Evolutionary conservation across 2,797 vertebrate species (phyloP).

Genomic region (Thunnus albacares): DNA sequence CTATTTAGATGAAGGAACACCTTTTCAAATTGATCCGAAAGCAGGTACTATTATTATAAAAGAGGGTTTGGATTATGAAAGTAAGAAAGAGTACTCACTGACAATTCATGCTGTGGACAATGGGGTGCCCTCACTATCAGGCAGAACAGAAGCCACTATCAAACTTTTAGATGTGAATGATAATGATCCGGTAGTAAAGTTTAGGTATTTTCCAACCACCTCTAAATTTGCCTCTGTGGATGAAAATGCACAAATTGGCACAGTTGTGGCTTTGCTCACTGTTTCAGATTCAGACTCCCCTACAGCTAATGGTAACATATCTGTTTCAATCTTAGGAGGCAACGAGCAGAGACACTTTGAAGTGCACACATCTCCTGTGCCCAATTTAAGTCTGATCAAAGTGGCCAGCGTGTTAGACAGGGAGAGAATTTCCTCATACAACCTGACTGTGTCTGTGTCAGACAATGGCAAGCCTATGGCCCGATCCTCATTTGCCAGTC

Average conservation of each 20-base stretch:
- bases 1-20: conserved; percentile 91
- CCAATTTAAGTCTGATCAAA: conserved; percentile 97
- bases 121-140: conserved; percentile 91
- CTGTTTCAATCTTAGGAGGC: conserved; percentile 95
- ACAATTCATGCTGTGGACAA: conserved; percentile 94
- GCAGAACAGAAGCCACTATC: conserved; percentile 92
- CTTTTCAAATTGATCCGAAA: conserved; percentile 95
- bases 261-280: conserved; percentile 95
- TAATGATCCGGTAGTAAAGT: conserved; percentile 97
- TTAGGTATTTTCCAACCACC: conserved; percentile 96
- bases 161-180: conserved; percentile 96
- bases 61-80: conserved; percentile 93
- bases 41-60: conserved; percentile 93
- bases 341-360: conserved; percentile 98
- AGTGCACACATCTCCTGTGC: conserved; percentile 96
- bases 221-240: conserved; percentile 97
- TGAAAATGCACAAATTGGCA: conserved; percentile 96
- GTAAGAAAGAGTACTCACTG: conserved; percentile 92
- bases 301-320: conserved; percentile 95
- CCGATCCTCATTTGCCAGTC: conserved; percentile 94
- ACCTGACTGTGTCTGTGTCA: conserved; percentile 95
- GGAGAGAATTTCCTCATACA: conserved; percentile 97
- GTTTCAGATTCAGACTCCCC: conserved; percentile 96
- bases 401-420: conserved; percentile 96
- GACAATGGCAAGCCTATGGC: conserved; percentile 89